Conservation (phyloP, 2,797 vertebrate species). For the Ibycter americanus region DNA sequence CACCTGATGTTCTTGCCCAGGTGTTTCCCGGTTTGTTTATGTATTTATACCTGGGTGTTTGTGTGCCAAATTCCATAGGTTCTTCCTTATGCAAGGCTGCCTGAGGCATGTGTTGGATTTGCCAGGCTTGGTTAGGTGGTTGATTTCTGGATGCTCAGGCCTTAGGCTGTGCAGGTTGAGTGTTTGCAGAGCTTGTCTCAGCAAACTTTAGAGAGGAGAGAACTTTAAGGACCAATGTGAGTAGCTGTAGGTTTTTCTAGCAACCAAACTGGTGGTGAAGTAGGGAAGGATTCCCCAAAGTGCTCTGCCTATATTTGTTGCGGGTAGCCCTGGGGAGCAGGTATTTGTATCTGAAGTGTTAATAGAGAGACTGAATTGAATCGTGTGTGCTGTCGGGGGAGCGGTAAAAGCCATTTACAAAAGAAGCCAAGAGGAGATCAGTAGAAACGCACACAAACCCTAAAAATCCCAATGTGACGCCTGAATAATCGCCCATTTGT, state of each 20-base stretch:
- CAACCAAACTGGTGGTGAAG: background rate
- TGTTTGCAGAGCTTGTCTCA: background rate
- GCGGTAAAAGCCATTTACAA: constrained; percentile 56
- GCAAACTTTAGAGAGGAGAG: background rate
- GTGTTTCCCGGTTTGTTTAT: background rate
- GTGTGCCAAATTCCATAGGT: background rate
- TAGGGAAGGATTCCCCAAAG: background rate
- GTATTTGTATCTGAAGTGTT: constrained; percentile 59
- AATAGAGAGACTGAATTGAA: constrained; percentile 45
- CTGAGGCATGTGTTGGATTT: background rate
- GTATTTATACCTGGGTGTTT: background rate
- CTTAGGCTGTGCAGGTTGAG: background rate
- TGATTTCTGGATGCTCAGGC: background rate
- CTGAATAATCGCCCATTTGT: constrained; percentile 60
- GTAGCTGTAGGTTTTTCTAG: background rate
- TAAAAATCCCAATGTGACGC: constrained; percentile 63
- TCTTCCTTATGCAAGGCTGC: background rate
- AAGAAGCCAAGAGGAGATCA: constrained; percentile 59
- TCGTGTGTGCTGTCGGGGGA: constrained; percentile 4
- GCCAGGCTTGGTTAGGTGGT: background rate
- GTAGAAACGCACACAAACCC: constrained; percentile 56
- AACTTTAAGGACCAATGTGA: background rate
- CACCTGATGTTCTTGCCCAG: background rate
- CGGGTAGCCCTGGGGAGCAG: constrained; percentile 32
- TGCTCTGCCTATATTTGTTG: constrained; percentile 1